Evolutionary conservation across 2,113 vertebrate species (phyloP), one percentile per base, ranked within the genome.

Genomic region (Carassius carassius): DNA sequence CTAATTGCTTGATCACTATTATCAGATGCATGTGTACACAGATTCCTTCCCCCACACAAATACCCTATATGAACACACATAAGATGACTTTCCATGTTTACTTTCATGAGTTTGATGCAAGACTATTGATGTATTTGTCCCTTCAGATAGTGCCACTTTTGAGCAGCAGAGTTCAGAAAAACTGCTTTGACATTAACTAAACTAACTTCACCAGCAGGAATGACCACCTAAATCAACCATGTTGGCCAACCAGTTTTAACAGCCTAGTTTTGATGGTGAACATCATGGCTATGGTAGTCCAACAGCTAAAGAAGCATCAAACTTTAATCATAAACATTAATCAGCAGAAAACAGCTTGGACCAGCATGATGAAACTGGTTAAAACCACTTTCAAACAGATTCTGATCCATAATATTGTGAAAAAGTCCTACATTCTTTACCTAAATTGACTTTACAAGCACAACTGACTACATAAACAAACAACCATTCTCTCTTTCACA

Each of bases 1-100:
- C 49, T 25, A 32, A 62, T 25, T 41, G 78, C 82, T 90, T 87
- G 81, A 74, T 78, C 78, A 62, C 25, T 5, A 17, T 17, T 54
- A 73, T 32, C 72, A 85, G 76, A 69, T 54, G 76, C 8, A 86
- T 60, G 19, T 44, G 19, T 21, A 49, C 21, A 83, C 81, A 37
- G n/a, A 23, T 19, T 5, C 41, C 17, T 32, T 29, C 23, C 12
- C 74, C 76, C 83, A 79, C 23, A 74, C 54, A 73, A 56, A 65
- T 25, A 63, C 19, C 44, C 44, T 74, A 47, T 49, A 49, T 23
- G n/a, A 73, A 37, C 19, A 37, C 17, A 72, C 8, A 60, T n/a
- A n/a, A 32, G 19, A 76, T 49, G 14, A 4, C 41, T 37, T 58
- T 77, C 54, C 29, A 60, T 60, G 21, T 60, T 60, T 10, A 14